phyloP scores from a whole-genome alignment of 2,797 vertebrate genomes.

The Sparidentex hasta region DNA sequence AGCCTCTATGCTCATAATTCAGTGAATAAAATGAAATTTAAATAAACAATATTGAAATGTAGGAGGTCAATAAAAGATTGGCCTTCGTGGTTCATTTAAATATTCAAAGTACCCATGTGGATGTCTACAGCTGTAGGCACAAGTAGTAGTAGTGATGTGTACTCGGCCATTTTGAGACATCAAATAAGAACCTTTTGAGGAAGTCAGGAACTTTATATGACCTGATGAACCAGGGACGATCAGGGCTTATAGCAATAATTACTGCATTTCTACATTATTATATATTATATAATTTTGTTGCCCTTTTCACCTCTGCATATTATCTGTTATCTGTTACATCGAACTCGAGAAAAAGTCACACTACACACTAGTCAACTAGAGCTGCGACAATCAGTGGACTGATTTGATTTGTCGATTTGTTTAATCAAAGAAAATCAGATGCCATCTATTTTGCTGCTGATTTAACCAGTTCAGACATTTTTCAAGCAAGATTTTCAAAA shows the following conservation, averaged over 20 bases:
- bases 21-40: constrained; percentile 21
- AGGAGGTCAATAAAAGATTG: constrained; percentile 5
- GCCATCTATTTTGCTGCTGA: too few relatives aligned
- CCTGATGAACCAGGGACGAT: not conserved
- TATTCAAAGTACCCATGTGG: not conserved
- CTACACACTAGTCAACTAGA: not conserved
- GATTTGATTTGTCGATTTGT: too few relatives aligned
- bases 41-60: constrained; percentile 8
- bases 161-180: not conserved
- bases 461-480: too few relatives aligned
- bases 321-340: not conserved
- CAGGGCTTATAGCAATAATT: too few relatives aligned
- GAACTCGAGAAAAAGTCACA: not conserved
- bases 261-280: too few relatives aligned
- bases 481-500: too few relatives aligned
- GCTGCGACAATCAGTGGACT: too few relatives aligned
- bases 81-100: not conserved
- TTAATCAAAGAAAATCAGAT: too few relatives aligned
- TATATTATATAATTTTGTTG: not conserved
- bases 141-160: not conserved
- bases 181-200: not conserved
- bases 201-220: not conserved
- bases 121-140: not conserved
- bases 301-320: not conserved
- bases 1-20: constrained; percentile 22